phyloP scores from a whole-genome alignment of 2,888 invertebrate species.

The Octodonta nipae region DNA sequence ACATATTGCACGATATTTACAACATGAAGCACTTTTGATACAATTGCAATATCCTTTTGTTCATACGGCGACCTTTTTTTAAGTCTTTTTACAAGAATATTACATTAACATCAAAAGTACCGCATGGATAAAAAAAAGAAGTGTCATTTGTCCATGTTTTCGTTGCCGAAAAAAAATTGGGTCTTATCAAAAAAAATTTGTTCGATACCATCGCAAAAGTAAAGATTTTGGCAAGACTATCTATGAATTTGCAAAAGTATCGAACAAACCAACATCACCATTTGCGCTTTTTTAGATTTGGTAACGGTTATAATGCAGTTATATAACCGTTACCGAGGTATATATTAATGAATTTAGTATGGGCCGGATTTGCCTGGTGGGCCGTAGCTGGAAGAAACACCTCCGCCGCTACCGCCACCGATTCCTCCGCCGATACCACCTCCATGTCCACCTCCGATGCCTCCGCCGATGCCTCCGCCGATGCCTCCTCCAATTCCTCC shows the following conservation, averaged over 20 bases:
- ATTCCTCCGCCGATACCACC: conserved; percentile 32
- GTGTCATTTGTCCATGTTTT: too few relatives aligned
- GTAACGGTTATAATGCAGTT: neutral
- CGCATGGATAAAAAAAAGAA: too few relatives aligned
- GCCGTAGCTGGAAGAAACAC: conserved; percentile 33
- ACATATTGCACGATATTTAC: conserved; percentile 32
- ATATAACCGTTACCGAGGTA: conserved; percentile 14
- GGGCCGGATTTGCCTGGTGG: conserved; percentile 37
- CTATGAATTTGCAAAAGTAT: too few relatives aligned
- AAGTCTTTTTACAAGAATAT: conserved; percentile 18
- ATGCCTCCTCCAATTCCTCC: conserved; percentile 16
- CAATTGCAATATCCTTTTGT: conserved; percentile 9
- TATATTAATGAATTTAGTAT: conserved; percentile 26
- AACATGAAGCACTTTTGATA: conserved; percentile 17
- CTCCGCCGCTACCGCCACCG: conserved; percentile 25
- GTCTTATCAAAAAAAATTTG: too few relatives aligned
- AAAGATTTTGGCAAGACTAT: too few relatives aligned
- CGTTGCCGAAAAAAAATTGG: too few relatives aligned
- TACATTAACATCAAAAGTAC: conserved; percentile 10
- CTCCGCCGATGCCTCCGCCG: conserved; percentile 21
- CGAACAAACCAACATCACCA: conserved; percentile 15
- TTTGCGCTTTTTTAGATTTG: conserved; percentile 8
- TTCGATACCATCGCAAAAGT: too few relatives aligned
- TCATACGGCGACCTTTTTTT: conserved; percentile 17
- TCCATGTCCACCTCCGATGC: conserved; percentile 25